Evolutionary conservation across 2,113 vertebrate genomes (phyloP), one percentile per base, ranked within the genome.

Genomic region (Alouatta palliata): DNA sequence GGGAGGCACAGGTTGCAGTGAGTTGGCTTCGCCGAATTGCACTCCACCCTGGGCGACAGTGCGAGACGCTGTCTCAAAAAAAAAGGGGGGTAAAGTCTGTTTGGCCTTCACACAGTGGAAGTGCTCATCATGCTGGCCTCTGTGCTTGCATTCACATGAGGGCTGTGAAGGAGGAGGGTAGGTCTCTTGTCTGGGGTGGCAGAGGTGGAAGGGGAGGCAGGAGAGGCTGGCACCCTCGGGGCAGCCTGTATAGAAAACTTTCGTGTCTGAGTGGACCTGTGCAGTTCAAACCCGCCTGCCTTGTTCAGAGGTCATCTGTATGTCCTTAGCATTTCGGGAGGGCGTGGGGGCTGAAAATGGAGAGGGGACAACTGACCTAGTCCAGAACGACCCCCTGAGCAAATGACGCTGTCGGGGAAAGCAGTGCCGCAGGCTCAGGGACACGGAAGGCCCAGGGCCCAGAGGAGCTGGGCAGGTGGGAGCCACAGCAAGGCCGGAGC

Each of bases 401-500:
- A 13, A 11, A 20, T 75, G 52, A 54, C 23, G 12, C 40, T 21
- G 27, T 30, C 5, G 25, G 40, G 1, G 23, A 27, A 2, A 14
- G 13, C 73, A 7, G 73, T 45, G 45, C 37, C n/a, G 20, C 20
- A 2, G 14, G 30, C 23, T 12, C 16, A 11, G 68, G 21, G 10
- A 5, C 21, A 5, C 16, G 2, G 1, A 20, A 32, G 82, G n/a
- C 16, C 20, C 8, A 13, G 32, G 76, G 66, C 14, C 70, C 54
- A 0, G 13, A 43, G 4, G 32, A 47, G 11, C 8, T 6, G 77
- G 40, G 40, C 13, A 1, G 0, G 27, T 5, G n/a, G 64, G 70
- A 96, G 43, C 45, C 90, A 43, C 10, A 23, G 49, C 70, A 47
- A 70, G 49, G 40, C 49, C 19, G 6, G 32, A 21, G 77, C 71